Evolutionary conservation across 2,113 vertebrate species (phyloP).

Genomic region (Phylloscopus trochiloides): DNA sequence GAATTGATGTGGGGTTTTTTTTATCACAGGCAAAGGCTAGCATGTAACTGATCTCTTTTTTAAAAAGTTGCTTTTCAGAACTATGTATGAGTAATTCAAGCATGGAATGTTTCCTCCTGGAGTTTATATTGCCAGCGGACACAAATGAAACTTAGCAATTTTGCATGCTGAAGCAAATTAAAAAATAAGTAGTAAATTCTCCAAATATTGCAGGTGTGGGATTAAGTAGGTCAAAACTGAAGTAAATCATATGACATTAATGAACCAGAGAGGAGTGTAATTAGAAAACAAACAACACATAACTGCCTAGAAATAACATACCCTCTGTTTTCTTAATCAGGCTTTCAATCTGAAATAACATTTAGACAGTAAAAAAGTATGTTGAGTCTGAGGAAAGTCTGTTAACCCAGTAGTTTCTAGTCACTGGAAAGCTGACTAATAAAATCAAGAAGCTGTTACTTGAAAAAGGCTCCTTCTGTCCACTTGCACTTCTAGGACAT

Average conservation of each 20-base stretch:
- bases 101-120: slow-evolving; percentile 55
- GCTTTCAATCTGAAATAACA: slow-evolving; percentile 52
- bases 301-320: slow-evolving; percentile 52
- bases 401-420: slow-evolving; percentile 17
- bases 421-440: background rate
- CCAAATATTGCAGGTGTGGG: slow-evolving; percentile 40
- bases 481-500: background rate
- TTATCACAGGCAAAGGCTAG: slow-evolving; percentile 25
- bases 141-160: slow-evolving; percentile 43
- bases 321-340: slow-evolving; percentile 64
- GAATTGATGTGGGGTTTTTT: slow-evolving; percentile 8
- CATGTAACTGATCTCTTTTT: slow-evolving; percentile 21
- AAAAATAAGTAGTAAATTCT: slow-evolving; percentile 54
- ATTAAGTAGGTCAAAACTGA: slow-evolving; percentile 46
- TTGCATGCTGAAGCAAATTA: slow-evolving; percentile 46
- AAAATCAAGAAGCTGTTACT: slow-evolving; percentile 44
- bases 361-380: slow-evolving; percentile 38
- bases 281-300: slow-evolving; percentile 51
- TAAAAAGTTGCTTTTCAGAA: slow-evolving; percentile 51
- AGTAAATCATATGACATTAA: slow-evolving; percentile 21
- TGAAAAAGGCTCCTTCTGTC: slow-evolving; percentile 28
- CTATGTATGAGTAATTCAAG: slow-evolving; percentile 61
- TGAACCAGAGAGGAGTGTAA: slow-evolving; percentile 1
- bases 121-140: slow-evolving; percentile 54
- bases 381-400: background rate